phyloP scores from a whole-genome alignment of 2,797 vertebrate genomes.

The Peromyscus aztecus region DNA sequence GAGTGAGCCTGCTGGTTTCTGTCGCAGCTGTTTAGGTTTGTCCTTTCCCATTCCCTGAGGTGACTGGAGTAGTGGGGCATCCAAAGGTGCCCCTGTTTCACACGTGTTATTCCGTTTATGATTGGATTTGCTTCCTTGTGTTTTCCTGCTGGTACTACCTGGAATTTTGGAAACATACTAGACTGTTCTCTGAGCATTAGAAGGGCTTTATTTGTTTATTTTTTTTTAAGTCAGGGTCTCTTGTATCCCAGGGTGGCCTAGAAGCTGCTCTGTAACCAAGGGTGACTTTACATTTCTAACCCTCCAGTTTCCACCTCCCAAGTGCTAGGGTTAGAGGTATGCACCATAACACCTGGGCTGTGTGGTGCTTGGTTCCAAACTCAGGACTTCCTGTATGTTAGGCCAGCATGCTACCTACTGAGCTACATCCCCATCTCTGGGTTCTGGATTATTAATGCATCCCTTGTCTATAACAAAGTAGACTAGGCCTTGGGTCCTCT shows the following conservation, averaged over 20 bases:
- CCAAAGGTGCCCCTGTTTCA: too few species aligned
- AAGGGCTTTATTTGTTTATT: not conserved
- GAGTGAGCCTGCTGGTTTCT: not conserved
- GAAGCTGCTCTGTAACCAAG: not conserved
- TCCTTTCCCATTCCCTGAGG: not conserved
- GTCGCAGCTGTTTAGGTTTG: not conserved
- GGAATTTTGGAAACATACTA: slow-evolving; percentile 6
- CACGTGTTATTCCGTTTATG: not conserved
- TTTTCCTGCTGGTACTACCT: not conserved
- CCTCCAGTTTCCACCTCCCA: not conserved
- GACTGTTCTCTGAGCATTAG: not conserved
- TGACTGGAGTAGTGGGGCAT: not conserved
- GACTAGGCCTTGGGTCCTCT: not conserved
- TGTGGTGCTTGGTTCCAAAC: not conserved
- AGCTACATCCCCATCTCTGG: not conserved
- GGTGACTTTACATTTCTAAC: not conserved
- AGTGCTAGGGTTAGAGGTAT: not conserved
- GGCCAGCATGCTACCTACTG: not conserved
- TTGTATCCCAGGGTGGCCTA: not conserved
- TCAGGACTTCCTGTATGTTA: not conserved
- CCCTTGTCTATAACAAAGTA: not conserved
- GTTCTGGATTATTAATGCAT: not conserved
- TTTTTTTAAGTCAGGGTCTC: not conserved
- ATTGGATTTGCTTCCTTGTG: not conserved
- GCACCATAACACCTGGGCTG: too few species aligned